Evolutionary conservation across 1,140 invertebrate species (phyloP), one percentile per base, ranked within the genome.

Genomic region (Diorhabda carinulata): DNA sequence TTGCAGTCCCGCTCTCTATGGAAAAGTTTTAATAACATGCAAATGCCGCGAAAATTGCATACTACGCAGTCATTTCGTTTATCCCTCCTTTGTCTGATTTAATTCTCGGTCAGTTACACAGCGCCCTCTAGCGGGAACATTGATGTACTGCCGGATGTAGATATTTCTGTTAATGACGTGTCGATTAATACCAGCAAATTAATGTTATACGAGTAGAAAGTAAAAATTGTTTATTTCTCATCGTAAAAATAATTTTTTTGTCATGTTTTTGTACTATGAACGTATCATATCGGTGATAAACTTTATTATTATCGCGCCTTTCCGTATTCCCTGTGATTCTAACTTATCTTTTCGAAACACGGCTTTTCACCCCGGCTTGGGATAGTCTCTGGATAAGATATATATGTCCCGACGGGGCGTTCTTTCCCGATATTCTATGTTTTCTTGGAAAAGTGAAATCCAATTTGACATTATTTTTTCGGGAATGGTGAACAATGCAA

Each of bases 401-500:
- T 43, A 62, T 47, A 62, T 47, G 43, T 62, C 61, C 61, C 61
- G n/a, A 2, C 10, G 10, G 61, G 43, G 44, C 43, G 10, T n/a
- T 62, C 25, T 44, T 44, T 43, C n/a, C 42, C 61, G 43, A 41
- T 62, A 43, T 10, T 43, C 43, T 44, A 44, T 43, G 43, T 62
- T 62, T 10, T 9, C 61, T 62, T 47, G 61, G 44, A 62, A 25
- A 62, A 62, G 43, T 62, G 61, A 10, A 44, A 62, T 43, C n/a
- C 61, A 62, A 62, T 44, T 43, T 43, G 41, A 44, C n/a, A 44
- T 62, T n/a, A 62, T 62, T 62, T 62, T 62, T 62, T n/a, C 41
- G 7, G 41, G 10, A 62, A 47, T 5, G 43, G 41, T 52, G 47
- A 44, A 10, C 61, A 62, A 25, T 62, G 61, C 5, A 5, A 62